Evolutionary conservation across 2,888 invertebrate genomes (phyloP), one percentile per base, ranked within the genome.

Genomic region (Stomorhina lunata): DNA sequence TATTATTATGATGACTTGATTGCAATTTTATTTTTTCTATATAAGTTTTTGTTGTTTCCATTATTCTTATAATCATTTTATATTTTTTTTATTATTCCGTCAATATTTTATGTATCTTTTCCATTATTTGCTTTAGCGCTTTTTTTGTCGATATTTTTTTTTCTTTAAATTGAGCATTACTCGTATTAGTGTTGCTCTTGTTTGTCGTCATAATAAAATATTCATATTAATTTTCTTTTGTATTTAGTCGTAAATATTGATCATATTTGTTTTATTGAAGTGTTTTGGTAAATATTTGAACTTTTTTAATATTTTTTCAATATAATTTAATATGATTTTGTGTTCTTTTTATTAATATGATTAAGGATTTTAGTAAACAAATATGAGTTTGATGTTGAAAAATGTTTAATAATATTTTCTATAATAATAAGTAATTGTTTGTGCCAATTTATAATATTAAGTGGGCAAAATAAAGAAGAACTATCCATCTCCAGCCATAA

Each of bases 21-120:
- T 65, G 82, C 79, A 79, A 45, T 80, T 69, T 65, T 20, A 79
- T 72, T 79, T 50, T 66, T 50, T 55, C 34, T 25, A 27, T 59
- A 15, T 40, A 22, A 32, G n/a, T 22, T 65, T 6, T 63, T 73
- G 45, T 48, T 57, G 27, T 53, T 68, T 2, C 10, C 32, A n/a
- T 32, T 34, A 10, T 59, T 22, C 55, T 12, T 34, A 65, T 12
- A 55, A 10, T 34, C 4, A 2, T 45, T 43, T 43, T 65, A 15
- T 57, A 29, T 17, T 48, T 75, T 4, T 73, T 55, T 55, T 15
- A 57, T 69, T 66, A 50, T 59, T 48, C 40, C 37, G 53, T 27
- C 34, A 66, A 59, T 69, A 77, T 34, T 37, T 34, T 66, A 48
- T 57, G 32, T 29, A 15, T 57, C 20, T 17, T 10, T 17, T 69